Evolutionary conservation across 2,888 invertebrate species (phyloP).

Genomic region (Stegana nigrithorax): DNA sequence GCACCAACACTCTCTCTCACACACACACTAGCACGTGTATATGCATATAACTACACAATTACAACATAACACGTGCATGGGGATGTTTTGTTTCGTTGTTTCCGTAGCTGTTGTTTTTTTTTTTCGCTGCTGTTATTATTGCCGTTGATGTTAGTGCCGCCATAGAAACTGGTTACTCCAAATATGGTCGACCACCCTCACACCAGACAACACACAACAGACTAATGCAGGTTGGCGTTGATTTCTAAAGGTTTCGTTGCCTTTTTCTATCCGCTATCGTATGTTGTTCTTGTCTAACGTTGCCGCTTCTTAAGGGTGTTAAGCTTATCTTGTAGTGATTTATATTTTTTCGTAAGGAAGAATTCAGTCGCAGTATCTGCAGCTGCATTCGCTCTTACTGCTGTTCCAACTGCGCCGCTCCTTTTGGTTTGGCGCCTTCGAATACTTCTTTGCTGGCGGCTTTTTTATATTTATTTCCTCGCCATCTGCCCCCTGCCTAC

Average conservation of each 20-base stretch:
- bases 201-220: too few relatives aligned
- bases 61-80: too few relatives aligned
- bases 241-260: not conserved
- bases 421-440: not conserved
- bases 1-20: too few relatives aligned
- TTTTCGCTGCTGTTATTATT: not conserved
- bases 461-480: too few relatives aligned
- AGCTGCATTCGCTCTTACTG: not conserved
- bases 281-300: not conserved
- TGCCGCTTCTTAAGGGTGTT: not conserved
- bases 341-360: not conserved
- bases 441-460: not conserved
- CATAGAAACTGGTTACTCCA: too few relatives aligned
- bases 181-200: too few relatives aligned
- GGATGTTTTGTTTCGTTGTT: not conserved
- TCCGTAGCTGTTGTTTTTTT: not conserved
- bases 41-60: too few relatives aligned
- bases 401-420: not conserved
- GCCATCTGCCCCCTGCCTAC: too few relatives aligned
- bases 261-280: not conserved
- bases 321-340: not conserved
- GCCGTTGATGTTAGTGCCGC: not conserved
- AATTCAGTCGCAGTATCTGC: not conserved
- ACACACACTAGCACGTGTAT: too few relatives aligned
- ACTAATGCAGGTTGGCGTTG: not conserved